These are phyloP conservation scores for Phymorhynchus buccinoides DNA, from an alignment of 1,140 invertebrate genomes.

Conservation along the genomic window DNA sequence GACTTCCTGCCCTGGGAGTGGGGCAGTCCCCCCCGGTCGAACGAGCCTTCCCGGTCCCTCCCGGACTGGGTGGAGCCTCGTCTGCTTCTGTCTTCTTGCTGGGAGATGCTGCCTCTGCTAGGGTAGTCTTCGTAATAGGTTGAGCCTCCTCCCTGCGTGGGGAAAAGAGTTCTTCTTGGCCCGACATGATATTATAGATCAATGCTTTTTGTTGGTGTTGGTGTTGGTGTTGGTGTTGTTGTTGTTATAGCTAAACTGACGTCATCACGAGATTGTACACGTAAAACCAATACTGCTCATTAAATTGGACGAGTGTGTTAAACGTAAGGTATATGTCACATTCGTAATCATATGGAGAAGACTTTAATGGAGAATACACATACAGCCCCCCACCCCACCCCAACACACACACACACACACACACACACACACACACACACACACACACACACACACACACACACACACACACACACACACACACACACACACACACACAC, in stretches of 20 bases:
- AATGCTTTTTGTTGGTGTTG: no score
- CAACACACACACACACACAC: neutral
- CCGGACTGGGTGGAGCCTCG: neutral
- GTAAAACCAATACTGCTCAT: no score
- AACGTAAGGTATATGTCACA: no score
- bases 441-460: slow-evolving; percentile 10
- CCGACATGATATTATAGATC: no score
- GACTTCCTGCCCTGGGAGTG: slow-evolving; percentile 4
- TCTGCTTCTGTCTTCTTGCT: neutral
- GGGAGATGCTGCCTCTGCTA: neutral
- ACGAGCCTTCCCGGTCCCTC: neutral
- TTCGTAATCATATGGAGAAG: no score
- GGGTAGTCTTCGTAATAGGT: neutral
- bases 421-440: slow-evolving; percentile 22
- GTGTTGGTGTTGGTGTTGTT: no score
- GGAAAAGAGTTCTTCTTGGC: no score
- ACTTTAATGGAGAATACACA: no score
- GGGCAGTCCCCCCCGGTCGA: neutral
- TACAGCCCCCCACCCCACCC: no score
- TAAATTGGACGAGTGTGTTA: no score
- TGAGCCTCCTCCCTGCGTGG: neutral
- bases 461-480: slow-evolving; percentile 7
- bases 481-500: neutral
- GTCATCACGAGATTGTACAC: no score
- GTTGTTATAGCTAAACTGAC: no score